Evolutionary conservation across 2,113 vertebrate species (phyloP), one percentile per base, ranked within the genome.

Genomic region (Lagopus leucura): DNA sequence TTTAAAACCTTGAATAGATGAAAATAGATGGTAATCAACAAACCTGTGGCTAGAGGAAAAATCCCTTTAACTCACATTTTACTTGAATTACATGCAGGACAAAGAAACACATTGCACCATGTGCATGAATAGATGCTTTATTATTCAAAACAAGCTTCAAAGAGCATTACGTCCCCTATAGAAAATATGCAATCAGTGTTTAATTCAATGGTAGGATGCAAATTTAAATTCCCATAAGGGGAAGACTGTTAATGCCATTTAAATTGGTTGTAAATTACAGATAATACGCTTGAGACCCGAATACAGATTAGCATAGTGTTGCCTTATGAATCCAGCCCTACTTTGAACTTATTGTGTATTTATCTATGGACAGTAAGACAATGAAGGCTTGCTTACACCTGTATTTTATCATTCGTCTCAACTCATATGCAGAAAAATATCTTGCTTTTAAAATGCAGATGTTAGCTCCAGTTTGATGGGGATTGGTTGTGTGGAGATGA

Each of bases 181-280:
- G 97, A 97, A 98, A 98, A 97, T 98, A 98, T 90, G 97, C 97
- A 98, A 97, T 98, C 97, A 97, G 97, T 97, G 95, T 97, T 98
- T 98, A 98, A 98, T 98, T 98, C 98, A 98, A 97, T 97, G 97
- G 97, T 97, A 97, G 93, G 96, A 98, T 98, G 97, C 97, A 97
- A 98, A 98, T 98, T 97, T 97, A 96, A 98, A 98, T 97, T 98
- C 98, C 98, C 98, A 98, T 97, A 98, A 98, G 98, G 97, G 94
- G 74, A 96, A 97, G 92, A 91, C 95, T 97, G 97, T 98, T 98
- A 98, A 98, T 98, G 97, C 97, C 97, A 97, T 98, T 98, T 98
- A 98, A 98, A 98, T 98, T 98, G 97, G 97, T 98, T 98, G 97
- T 98, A 98, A 98, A 98, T 98, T 98, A 98, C 98, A 98, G 97